Evolutionary conservation across 2,888 invertebrate species (phyloP).

Genomic region (Poecilus cupreus): DNA sequence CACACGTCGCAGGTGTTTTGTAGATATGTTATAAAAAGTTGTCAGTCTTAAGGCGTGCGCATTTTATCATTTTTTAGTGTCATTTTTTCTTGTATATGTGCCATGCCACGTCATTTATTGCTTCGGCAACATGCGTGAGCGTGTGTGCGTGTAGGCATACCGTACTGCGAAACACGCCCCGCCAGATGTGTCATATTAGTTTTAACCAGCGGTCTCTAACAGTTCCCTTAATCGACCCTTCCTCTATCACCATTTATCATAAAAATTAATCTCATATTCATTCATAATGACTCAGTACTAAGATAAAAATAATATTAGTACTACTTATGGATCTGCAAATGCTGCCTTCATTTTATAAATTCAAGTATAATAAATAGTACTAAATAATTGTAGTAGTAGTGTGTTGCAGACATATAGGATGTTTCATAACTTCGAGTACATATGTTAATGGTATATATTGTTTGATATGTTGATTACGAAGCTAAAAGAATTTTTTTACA

Average conservation of each 20-base stretch:
- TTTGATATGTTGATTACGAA: too few species aligned
- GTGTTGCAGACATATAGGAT: too few species aligned
- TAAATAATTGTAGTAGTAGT: too few species aligned
- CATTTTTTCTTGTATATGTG: conserved; percentile 45
- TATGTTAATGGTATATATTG: too few species aligned
- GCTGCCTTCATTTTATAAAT: too few species aligned
- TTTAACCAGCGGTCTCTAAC: conserved; percentile 2
- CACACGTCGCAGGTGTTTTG: conserved; percentile 39
- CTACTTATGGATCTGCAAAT: too few species aligned
- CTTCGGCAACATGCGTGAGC: conserved; percentile 34
- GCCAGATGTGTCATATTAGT: conserved; percentile 40
- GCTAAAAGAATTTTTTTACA: too few species aligned
- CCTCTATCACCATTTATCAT: background rate
- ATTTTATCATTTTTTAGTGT: conserved; percentile 49
- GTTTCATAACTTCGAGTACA: too few species aligned
- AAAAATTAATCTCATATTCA: background rate
- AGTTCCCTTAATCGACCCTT: background rate
- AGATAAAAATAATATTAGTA: too few species aligned
- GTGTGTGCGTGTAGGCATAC: background rate
- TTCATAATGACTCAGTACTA: too few species aligned
- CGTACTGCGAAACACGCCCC: conserved; percentile 14
- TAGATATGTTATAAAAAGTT: conserved; percentile 30
- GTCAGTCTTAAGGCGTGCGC: conserved; percentile 33
- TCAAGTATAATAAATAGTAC: too few species aligned
- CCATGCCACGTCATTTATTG: conserved; percentile 39